Percentiles rank a stretch among this genome's conserved stretches.
phyloP scores from a whole-genome alignment of 2,113 vertebrate species.

The Sciurus niger region DNA sequence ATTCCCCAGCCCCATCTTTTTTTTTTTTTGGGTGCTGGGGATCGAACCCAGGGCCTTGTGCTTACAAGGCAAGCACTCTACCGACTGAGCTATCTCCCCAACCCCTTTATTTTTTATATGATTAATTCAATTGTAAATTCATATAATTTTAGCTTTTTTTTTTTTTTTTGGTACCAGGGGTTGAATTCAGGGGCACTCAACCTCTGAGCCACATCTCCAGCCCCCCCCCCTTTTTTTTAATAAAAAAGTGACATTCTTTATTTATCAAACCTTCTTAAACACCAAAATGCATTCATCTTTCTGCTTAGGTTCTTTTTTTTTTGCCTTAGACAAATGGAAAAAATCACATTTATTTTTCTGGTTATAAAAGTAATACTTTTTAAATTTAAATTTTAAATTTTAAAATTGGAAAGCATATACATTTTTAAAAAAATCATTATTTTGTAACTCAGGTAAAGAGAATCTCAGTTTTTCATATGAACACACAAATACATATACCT shows the following conservation, averaged over 20 bases:
- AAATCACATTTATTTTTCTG: slow-evolving; percentile 32
- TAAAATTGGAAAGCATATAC: background rate
- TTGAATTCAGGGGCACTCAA: too few species aligned
- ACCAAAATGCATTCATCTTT: too few species aligned
- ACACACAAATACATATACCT: background rate
- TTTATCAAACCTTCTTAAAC: too few species aligned
- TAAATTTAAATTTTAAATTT: background rate
- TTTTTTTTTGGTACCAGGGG: too few species aligned
- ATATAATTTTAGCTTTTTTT: background rate
- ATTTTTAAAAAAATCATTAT: slow-evolving; percentile 12
- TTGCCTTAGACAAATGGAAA: slow-evolving; percentile 38
- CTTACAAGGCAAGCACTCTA: too few species aligned
- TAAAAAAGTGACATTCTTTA: too few species aligned
- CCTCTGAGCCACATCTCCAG: too few species aligned
- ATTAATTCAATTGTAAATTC: background rate
- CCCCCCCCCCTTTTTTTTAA: too few species aligned
- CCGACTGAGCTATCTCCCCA: background rate
- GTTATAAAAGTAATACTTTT: background rate
- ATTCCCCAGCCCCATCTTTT: background rate
- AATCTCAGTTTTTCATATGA: background rate
- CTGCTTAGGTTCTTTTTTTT: background rate
- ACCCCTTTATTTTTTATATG: background rate
- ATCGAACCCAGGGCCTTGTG: too few species aligned
- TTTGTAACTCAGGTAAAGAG: background rate
- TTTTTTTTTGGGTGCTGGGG: too few species aligned